phyloP scores from a whole-genome alignment of 1,140 invertebrate genomes.

The Colletes gigas region DNA sequence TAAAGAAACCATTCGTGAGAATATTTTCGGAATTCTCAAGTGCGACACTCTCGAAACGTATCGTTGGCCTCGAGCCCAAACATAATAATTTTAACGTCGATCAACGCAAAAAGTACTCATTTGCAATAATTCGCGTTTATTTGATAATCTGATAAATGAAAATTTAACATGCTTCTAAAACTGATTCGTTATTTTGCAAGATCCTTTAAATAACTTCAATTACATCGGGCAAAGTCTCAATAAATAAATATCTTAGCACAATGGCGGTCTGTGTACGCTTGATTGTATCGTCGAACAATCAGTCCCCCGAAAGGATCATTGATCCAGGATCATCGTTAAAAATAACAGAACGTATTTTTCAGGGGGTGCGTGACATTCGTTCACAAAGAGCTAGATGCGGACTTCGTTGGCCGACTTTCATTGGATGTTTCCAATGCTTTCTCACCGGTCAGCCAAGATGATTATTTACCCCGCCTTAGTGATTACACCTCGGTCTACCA shows the following conservation, averaged over 20 bases:
- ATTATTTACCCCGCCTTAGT: conserved; percentile 68
- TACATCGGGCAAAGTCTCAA: background rate
- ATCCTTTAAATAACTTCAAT: conserved; percentile 14
- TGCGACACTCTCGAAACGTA: background rate
- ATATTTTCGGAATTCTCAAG: conserved; percentile 51
- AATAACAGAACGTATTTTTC: conserved; percentile 61
- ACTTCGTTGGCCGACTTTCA: conserved; percentile 28
- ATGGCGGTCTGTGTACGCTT: background rate
- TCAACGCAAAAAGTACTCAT: too few relatives aligned
- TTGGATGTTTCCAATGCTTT: conserved; percentile 8
- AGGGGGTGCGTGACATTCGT: conserved; percentile 44
- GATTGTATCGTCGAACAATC: background rate
- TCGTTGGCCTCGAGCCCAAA: background rate
- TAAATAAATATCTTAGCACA: conserved; percentile 12
- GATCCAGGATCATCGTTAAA: conserved; percentile 60
- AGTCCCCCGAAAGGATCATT: conserved; percentile 33
- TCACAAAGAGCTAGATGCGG: conserved; percentile 55
- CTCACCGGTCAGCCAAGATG: conserved; percentile 51
- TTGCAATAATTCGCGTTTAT: background rate
- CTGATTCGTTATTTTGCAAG: too few relatives aligned
- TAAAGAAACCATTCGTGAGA: conserved; percentile 69
- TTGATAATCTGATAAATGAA: too few relatives aligned
- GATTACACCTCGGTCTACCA: conserved; percentile 68
- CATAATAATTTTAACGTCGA: background rate
- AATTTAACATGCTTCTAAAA: too few relatives aligned